These are phyloP conservation scores for Auanema sp. DNA, from an alignment of 2,888 invertebrate genomes.

Conservation along the genomic window DNA sequence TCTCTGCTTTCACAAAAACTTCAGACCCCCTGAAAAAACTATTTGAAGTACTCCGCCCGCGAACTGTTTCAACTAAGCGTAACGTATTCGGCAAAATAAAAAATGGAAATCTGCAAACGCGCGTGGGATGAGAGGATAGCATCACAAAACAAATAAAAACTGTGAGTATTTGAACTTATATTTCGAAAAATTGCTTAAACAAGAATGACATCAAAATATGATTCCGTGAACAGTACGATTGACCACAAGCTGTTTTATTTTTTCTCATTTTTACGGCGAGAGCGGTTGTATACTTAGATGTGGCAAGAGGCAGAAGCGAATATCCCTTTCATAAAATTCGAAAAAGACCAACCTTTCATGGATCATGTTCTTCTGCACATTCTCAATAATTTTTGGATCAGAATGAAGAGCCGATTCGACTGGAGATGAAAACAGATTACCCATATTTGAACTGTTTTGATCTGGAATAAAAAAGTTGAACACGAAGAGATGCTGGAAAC, in stretches of 20 bases:
- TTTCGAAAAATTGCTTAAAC: constrained; percentile 15
- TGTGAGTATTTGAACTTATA: constrained; percentile 10
- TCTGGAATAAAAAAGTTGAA: neutral
- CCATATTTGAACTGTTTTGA: neutral
- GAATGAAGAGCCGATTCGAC: neutral
- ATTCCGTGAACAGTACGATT: constrained; percentile 7
- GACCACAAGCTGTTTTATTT: constrained; percentile 10
- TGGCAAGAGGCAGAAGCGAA: constrained; percentile 3
- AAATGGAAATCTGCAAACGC: constrained; percentile 5
- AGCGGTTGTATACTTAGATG: neutral
- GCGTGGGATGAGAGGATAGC: constrained; percentile 4
- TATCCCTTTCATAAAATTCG: neutral
- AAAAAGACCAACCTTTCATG: too few relatives aligned
- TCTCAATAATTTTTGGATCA: neutral
- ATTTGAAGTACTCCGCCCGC: too few relatives aligned
- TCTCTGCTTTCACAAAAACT: neutral
- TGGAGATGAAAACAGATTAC: neutral
- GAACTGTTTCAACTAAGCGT: too few relatives aligned
- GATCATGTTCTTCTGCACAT: neutral
- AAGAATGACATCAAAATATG: neutral
- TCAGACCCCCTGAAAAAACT: too few relatives aligned
- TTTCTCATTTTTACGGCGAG: constrained; percentile 13
- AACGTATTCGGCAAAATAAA: constrained; percentile 3
- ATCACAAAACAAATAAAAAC: constrained; percentile 2
- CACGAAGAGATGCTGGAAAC: too few relatives aligned